phyloP scores from a whole-genome alignment of 2,113 vertebrate species.

The Anoplopoma fimbria region DNA sequence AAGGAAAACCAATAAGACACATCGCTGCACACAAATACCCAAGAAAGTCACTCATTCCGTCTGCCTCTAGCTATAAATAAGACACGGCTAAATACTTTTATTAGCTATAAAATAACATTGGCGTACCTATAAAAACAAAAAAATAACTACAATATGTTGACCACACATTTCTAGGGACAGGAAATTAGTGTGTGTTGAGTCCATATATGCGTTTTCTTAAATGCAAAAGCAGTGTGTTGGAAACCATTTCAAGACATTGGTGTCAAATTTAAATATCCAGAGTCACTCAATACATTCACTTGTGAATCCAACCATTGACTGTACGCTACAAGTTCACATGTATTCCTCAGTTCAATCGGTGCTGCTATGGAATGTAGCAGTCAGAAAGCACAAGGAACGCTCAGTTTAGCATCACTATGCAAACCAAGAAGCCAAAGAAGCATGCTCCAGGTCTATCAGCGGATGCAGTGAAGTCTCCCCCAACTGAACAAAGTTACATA shows the following conservation, averaged over 20 bases:
- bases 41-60: neutral
- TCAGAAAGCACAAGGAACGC: slow-evolving; percentile 68
- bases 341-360: slow-evolving; percentile 75
- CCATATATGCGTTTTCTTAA: too few relatives aligned
- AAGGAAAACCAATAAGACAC: neutral
- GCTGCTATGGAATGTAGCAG: slow-evolving; percentile 61
- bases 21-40: neutral
- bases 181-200: too few relatives aligned
- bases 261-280: too few relatives aligned
- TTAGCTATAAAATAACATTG: neutral
- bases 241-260: neutral
- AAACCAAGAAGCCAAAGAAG: slow-evolving; percentile 80
- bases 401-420: slow-evolving; percentile 81
- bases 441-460: slow-evolving; percentile 83
- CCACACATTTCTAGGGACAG: too few relatives aligned
- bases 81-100: neutral
- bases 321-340: slow-evolving; percentile 7
- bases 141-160: too few relatives aligned
- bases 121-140: too few relatives aligned
- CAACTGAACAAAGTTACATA: neutral
- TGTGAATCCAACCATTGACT: neutral
- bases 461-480: slow-evolving; percentile 65
- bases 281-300: neutral
- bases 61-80: neutral
- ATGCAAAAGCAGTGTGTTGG: neutral